Percentiles rank a stretch among this genome's conserved stretches.
phyloP scores from a whole-genome alignment of 2,797 vertebrate genomes.

The Schizopygopsis malacanthus region DNA sequence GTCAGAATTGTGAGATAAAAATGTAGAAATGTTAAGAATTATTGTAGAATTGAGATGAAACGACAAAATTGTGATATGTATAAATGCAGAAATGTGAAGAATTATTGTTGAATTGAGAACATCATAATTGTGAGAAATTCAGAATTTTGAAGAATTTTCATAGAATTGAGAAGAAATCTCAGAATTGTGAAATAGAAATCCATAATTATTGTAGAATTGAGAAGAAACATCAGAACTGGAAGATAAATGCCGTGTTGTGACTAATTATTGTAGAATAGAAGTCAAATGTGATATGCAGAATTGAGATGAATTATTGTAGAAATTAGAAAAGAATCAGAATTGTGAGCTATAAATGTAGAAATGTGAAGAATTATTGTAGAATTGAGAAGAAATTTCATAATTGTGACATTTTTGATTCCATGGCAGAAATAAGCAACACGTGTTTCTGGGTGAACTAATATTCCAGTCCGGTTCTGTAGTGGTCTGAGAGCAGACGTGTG shows the following conservation, averaged over 20 bases:
- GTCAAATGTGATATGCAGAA: neutral
- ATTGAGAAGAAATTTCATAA: no score
- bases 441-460: neutral
- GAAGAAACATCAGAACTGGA: no score
- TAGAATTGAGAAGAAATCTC: no score
- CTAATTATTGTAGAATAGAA: no score
- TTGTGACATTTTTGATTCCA: neutral
- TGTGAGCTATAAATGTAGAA: neutral
- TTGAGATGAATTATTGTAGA: neutral
- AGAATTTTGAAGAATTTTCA: no score
- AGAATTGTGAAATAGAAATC: no score
- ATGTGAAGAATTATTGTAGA: no score
- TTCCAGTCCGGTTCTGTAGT: no score
- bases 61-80: no score
- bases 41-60: neutral
- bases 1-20: neutral
- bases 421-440: neutral
- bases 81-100: neutral
- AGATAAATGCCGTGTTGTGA: neutral
- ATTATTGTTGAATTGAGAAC: no score
- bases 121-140: no score
- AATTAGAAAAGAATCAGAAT: neutral
- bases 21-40: neutral
- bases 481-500: neutral
- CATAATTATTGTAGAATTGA: no score